Evolutionary conservation across 92 coral and sea anemone genomes (phyloP).

Genomic region (Porites cylindrica): DNA sequence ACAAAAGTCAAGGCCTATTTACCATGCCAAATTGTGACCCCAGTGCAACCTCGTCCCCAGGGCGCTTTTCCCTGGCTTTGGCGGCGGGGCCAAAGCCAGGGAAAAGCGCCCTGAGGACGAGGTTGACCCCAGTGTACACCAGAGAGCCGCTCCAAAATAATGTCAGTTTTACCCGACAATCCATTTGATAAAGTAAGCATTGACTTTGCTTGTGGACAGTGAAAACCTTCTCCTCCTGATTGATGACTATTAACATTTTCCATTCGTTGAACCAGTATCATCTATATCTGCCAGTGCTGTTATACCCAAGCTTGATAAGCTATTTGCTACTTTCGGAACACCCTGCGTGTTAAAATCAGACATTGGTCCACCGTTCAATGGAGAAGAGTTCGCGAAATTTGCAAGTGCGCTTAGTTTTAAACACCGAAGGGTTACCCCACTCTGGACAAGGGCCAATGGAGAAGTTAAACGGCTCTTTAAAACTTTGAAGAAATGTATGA

Average conservation of each 20-base stretch:
- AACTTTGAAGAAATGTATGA: slow-evolving; percentile 30
- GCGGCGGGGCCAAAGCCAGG: too few species aligned
- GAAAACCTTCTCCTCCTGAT: slow-evolving; percentile 26
- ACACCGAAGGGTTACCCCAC: too few species aligned
- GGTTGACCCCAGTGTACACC: too few species aligned
- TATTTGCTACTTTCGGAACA: too few species aligned
- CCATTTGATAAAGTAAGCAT: slow-evolving; percentile 58
- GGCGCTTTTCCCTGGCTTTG: too few species aligned
- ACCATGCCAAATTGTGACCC: slow-evolving; percentile 39
- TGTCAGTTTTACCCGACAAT: slow-evolving; percentile 36
- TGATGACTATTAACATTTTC: slow-evolving; percentile 21
- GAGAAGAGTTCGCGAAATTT: too few species aligned
- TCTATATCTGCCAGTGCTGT: slow-evolving; percentile 34
- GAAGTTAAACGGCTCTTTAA: slow-evolving; percentile 31
- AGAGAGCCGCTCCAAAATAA: too few species aligned
- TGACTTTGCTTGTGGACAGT: slow-evolving; percentile 34
- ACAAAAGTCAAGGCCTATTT: slow-evolving; percentile 35
- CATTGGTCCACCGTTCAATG: slow-evolving; percentile 71
- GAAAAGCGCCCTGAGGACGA: too few species aligned
- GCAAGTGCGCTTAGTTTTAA: too few species aligned
- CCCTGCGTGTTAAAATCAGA: slow-evolving; percentile 30
- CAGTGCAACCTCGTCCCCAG: too few species aligned
- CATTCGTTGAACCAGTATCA: too few species aligned
- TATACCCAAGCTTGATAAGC: slow-evolving; percentile 29
- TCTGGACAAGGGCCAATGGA: slow-evolving; percentile 75